Evolutionary conservation across 2,113 vertebrate species (phyloP).

Genomic region (Tetrax tetrax): DNA sequence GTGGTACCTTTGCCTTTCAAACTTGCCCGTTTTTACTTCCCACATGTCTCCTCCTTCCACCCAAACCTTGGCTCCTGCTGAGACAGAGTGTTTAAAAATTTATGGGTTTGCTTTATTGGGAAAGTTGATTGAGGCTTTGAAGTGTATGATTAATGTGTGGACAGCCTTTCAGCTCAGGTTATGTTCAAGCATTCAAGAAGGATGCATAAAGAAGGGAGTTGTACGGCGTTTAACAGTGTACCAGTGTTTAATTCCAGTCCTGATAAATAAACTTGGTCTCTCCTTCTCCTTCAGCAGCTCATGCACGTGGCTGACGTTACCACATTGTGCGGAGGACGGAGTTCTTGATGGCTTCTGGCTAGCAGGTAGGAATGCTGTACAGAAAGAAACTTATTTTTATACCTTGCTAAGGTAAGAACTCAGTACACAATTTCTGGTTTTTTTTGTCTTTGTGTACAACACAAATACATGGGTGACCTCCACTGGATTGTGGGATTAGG

Average conservation of each 20-base stretch:
- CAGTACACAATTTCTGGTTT: background rate
- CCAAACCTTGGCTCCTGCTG: slow-evolving; percentile 11
- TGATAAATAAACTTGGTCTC: background rate
- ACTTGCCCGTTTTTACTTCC: background rate
- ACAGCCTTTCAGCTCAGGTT: background rate
- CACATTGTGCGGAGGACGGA: background rate
- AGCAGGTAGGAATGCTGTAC: background rate
- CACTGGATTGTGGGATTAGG: background rate
- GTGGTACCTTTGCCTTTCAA: slow-evolving; percentile 36
- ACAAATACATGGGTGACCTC: background rate
- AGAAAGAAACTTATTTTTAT: background rate
- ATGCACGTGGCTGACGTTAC: background rate
- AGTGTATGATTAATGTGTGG: background rate
- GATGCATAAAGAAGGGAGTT: background rate
- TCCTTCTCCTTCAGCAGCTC: background rate
- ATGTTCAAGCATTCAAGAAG: background rate
- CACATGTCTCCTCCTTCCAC: background rate
- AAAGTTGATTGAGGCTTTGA: slow-evolving; percentile 35
- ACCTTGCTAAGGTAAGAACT: background rate
- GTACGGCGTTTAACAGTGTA: background rate
- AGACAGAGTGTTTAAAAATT: slow-evolving; percentile 8
- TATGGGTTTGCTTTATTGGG: background rate
- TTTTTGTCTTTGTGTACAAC: background rate
- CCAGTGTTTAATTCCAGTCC: background rate
- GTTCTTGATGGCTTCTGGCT: background rate